Percentiles rank a stretch among this genome's conserved stretches.
Conservation (phyloP, 2,888 invertebrate species). For the Chironomus riparius region DNA sequence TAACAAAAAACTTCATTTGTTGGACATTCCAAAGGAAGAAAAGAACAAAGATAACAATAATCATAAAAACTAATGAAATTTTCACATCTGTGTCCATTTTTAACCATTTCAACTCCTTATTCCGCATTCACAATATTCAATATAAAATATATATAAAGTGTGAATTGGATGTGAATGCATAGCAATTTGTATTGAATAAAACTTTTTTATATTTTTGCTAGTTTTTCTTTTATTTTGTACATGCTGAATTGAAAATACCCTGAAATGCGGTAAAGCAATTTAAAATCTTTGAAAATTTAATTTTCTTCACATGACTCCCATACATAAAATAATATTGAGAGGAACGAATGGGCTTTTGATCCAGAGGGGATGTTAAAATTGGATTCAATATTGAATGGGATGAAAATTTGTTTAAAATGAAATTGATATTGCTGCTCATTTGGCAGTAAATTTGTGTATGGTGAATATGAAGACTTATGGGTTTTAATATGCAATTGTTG, state of each 20-base stretch:
- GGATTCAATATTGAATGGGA: too few species aligned
- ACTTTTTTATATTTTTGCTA: neutral
- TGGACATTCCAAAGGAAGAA: neutral
- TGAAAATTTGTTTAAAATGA: too few species aligned
- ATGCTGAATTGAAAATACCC: neutral
- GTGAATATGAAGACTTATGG: too few species aligned
- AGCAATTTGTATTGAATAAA: too few species aligned
- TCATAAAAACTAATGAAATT: slow-evolving; percentile 22
- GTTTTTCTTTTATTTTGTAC: neutral
- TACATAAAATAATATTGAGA: neutral
- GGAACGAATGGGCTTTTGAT: too few species aligned
- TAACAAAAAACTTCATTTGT: neutral
- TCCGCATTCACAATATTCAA: neutral
- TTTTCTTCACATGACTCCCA: neutral
- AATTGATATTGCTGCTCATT: too few species aligned
- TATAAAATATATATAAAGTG: neutral
- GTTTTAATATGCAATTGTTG: too few species aligned
- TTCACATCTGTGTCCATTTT: neutral
- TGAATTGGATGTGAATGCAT: neutral
- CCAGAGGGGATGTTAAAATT: too few species aligned
- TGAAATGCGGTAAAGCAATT: slow-evolving; percentile 19
- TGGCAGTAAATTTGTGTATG: too few species aligned
- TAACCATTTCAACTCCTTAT: neutral
- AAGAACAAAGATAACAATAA: slow-evolving; percentile 6
- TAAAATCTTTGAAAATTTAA: neutral